Conservation (phyloP, 1,140 invertebrate species). For the Saxidomus purpurata region DNA sequence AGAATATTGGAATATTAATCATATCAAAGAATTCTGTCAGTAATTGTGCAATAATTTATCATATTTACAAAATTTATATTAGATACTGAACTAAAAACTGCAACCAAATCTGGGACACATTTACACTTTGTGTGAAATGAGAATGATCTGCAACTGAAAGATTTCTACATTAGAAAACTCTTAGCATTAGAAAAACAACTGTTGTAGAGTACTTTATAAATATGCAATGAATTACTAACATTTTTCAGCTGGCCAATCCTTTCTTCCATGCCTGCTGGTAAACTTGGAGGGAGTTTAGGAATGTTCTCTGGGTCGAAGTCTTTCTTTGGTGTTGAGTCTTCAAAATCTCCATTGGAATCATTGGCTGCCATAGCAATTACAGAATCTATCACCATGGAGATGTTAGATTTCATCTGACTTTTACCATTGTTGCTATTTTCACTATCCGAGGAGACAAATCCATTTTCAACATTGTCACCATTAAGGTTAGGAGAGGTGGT, state of each 20-base stretch:
- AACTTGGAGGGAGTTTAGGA: slow-evolving; percentile 88
- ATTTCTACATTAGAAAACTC: too few species aligned
- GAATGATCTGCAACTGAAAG: too few species aligned
- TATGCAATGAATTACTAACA: too few species aligned
- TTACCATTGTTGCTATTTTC: slow-evolving; percentile 49
- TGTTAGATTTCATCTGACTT: slow-evolving; percentile 47
- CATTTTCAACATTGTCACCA: slow-evolving; percentile 55
- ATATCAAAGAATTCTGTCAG: too few species aligned
- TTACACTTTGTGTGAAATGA: too few species aligned
- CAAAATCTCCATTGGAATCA: slow-evolving; percentile 69
- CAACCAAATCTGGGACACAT: too few species aligned
- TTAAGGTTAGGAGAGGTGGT: slow-evolving; percentile 39
- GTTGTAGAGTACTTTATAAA: too few species aligned
- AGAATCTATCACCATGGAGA: slow-evolving; percentile 71
- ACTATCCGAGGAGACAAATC: slow-evolving; percentile 52
- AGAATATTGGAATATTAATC: too few species aligned
- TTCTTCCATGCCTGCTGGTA: slow-evolving; percentile 88
- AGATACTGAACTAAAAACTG: too few species aligned
- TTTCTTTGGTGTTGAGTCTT: slow-evolving; percentile 62
- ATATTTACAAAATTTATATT: not conserved
- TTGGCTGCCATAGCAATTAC: slow-evolving; percentile 68
- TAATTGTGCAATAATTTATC: not conserved
- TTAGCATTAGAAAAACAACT: too few species aligned
- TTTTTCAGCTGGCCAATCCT: slow-evolving; percentile 89
- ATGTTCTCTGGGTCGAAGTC: slow-evolving; percentile 80